These are phyloP conservation scores for Terrapene triunguis DNA, from an alignment of 2,113 vertebrate genomes.

Conservation along the genomic window DNA sequence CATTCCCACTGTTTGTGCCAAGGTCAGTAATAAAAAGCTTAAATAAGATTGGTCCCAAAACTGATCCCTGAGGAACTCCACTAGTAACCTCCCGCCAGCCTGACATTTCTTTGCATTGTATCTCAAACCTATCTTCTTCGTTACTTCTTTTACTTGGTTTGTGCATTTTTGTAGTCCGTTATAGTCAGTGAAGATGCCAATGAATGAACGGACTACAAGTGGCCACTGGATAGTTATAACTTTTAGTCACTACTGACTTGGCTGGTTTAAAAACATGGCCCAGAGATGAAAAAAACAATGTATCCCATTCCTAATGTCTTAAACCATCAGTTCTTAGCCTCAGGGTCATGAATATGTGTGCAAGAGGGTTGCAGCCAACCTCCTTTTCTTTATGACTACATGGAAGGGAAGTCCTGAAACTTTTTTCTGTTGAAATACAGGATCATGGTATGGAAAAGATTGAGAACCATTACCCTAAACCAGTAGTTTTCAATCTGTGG, in stretches of 20 bases:
- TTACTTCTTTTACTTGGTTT: no score
- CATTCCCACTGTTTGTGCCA: no score
- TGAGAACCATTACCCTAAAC: not conserved
- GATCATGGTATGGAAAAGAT: not conserved
- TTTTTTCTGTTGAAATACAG: not conserved
- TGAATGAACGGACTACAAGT: not conserved
- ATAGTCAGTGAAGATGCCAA: no score
- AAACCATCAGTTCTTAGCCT: not conserved
- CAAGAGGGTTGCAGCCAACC: not conserved
- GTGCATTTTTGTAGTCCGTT: no score
- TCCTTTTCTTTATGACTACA: not conserved
- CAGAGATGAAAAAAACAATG: not conserved
- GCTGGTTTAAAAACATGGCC: not conserved
- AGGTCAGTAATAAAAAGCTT: no score
- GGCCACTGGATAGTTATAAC: not conserved
- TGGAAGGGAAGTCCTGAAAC: not conserved
- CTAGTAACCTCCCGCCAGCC: no score
- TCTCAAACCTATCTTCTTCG: no score
- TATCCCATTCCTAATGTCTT: not conserved
- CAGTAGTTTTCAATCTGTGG: not conserved
- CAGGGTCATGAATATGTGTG: not conserved
- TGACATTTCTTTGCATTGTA: no score
- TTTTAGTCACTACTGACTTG: not conserved
- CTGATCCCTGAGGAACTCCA: no score
- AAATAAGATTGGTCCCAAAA: no score